Evolutionary conservation across 2,797 vertebrate species (phyloP), one percentile per base, ranked within the genome.

Genomic region (Enteromius viviparus): DNA sequence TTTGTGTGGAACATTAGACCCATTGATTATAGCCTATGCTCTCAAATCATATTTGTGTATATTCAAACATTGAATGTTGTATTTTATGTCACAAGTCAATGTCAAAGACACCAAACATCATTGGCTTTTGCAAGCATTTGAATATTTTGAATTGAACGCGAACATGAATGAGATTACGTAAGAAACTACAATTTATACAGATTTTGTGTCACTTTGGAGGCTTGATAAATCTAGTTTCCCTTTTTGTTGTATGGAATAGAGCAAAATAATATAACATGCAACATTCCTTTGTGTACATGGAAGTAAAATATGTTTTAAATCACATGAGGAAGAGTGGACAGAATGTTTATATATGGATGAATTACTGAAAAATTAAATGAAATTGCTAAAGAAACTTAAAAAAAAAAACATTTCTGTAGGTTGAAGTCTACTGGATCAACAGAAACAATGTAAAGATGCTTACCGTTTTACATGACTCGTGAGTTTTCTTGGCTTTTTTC

Each of bases 401-500:
- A 12, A 3, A 7, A 45, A 3, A 7, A 45, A n/a, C 3, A 23
- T 26, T 23, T 9, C 1, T 45, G n/a, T 45, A 6, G 45, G n/a
- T 70, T 53, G 4, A 76, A 60, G 37, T 19, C n/a, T 14, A 76
- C 1, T 10, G 40, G 37, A 9, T 76, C 55, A 21, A 42, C 40
- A 42, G 75, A 76, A 42, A 21, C 37, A 60, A 1, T 4, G 3
- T 29, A n/a, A 42, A 51, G 2, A 4, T 34, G 87, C 85, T 88
- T 90, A 95, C 94, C 85, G 76, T 85, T 89, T 85, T 91, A 81
- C 85, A 87, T 72, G 92, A 92, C 75, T 96, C 96, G 32, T 91
- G 88, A 84, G 88, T 87, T 89, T 93, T 97, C 93, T 94, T 97
- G 76, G 94, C 94, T 88, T 96, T 98, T 92, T 96, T 98, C 95